phyloP scores from a whole-genome alignment of 2,113 vertebrate genomes.

The Ailuropoda melanoleuca region DNA sequence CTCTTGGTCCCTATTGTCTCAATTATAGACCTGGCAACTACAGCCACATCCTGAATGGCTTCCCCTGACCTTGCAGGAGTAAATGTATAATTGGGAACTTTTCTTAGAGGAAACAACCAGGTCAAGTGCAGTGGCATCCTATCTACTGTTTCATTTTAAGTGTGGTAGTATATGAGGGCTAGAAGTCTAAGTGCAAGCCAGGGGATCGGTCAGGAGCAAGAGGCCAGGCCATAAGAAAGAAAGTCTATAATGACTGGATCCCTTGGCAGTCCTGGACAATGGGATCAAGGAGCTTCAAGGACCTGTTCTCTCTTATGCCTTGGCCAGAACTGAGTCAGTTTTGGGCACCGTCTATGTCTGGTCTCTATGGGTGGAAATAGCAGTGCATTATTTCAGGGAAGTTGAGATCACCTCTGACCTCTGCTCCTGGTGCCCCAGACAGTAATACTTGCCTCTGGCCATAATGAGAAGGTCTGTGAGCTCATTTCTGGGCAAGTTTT shows the following conservation, averaged over 20 bases:
- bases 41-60: neutral
- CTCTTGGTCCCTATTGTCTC: neutral
- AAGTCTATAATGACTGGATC: neutral
- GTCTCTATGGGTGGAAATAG: constrained; percentile 22
- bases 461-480: constrained; percentile 61
- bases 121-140: neutral
- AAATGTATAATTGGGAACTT: constrained; percentile 12
- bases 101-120: neutral
- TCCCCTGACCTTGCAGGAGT: constrained; percentile 2
- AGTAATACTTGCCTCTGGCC: constrained; percentile 51
- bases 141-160: constrained; percentile 7
- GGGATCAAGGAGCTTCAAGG: neutral
- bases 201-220: neutral
- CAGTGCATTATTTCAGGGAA: constrained; percentile 43
- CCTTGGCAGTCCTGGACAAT: neutral
- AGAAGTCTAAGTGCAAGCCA: neutral
- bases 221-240: neutral
- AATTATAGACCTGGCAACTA: neutral
- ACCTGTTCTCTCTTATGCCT: neutral
- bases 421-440: constrained; percentile 57
- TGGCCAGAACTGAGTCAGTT: constrained; percentile 2
- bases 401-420: constrained; percentile 47
- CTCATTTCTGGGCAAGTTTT: constrained; percentile 74
- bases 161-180: neutral
- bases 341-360: neutral